Base-by-base conservation (phyloP, 2,797 vertebrate species). In the Phoebastria nigripes region DNA sequence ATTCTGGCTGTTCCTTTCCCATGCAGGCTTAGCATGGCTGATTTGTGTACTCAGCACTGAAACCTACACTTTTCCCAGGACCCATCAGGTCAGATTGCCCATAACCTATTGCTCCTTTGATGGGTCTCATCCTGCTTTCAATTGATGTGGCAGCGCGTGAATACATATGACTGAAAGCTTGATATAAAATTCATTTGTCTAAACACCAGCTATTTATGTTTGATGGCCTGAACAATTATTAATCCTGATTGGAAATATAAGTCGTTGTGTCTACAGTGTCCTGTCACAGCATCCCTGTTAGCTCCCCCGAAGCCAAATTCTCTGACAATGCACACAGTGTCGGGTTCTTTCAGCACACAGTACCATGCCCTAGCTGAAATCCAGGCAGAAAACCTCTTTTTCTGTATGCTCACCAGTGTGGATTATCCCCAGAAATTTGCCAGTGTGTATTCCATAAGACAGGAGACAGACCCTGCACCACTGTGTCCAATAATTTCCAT, bases 181-280 rank as follows among this genome's bases (percentile, higher is more conserved):
- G 84, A 95, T 96, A 96, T 95, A 94, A 95, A 95, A 96, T 89
- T 90, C 86, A 90, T 95, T 93, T 95, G 89, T 95, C 82, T 92
- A 92, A 95, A 95, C 90, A 92, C 76, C 8, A 18, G 35, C 84
- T 88, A 96, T 95, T 95, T 94, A 83, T 92, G 90, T 96, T 96
- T 96, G 95, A 97, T 96, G 96, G 87, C 87, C 84, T 82, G 95
- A 91, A 90, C 91, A 95, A 96, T 88, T 94, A 94, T 95, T 96
- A 96, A 96, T 96, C 95, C 91, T 97, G 96, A 95, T 96, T 97
- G 91, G 91, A 96, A 97, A 97, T 95, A 95, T 93, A 97, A 93
- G 87, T 93, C 89, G 92, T 94, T 95, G 89, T 97, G 84, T 93
- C 87, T 93, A 85, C 84, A 91, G 84, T 62, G 69, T 89, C 94